Percentiles rank a stretch among this genome's conserved stretches.
These are phyloP conservation scores for Pseudomyrmex sp. DNA, from an alignment of 1,140 invertebrate genomes.

Conservation along the genomic window DNA sequence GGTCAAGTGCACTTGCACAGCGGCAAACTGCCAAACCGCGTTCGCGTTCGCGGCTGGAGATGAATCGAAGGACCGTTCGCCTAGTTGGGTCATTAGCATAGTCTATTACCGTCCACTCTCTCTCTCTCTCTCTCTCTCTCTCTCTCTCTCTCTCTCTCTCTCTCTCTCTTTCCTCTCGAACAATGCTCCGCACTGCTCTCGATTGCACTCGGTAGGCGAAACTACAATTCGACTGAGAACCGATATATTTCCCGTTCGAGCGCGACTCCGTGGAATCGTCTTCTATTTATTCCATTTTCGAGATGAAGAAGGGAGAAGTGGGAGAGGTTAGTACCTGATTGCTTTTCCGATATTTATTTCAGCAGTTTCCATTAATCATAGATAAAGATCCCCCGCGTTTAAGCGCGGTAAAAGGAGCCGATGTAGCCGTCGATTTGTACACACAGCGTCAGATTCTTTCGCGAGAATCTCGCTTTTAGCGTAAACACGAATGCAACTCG, in stretches of 20 bases:
- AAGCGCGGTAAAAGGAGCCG: conserved; percentile 46
- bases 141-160: no score
- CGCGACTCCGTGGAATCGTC: conserved; percentile 31
- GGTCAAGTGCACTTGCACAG: conserved; percentile 51
- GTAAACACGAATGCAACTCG: neutral
- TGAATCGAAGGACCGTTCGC: conserved; percentile 40
- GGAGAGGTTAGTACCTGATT: conserved; percentile 52
- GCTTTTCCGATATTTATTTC: conserved; percentile 74
- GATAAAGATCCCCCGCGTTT: conserved; percentile 21
- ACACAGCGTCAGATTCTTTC: conserved; percentile 41
- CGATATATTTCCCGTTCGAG: conserved; percentile 63
- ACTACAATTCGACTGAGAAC: conserved; percentile 57
- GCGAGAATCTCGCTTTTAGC: conserved; percentile 39
- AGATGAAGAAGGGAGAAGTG: neutral
- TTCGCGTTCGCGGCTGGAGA: conserved; percentile 34
- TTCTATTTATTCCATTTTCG: conserved; percentile 66
- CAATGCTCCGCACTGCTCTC: conserved; percentile 16
- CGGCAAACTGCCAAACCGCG: conserved; percentile 61
- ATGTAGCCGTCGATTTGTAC: conserved; percentile 40
- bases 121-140: neutral
- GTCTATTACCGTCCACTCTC: conserved; percentile 27
- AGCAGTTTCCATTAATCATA: conserved; percentile 67
- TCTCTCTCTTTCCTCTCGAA: neutral
- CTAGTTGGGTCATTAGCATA: conserved; percentile 46
- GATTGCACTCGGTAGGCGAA: conserved; percentile 45